phyloP scores from a whole-genome alignment of 2,113 vertebrate genomes.

The Orientallactaga bullata region DNA sequence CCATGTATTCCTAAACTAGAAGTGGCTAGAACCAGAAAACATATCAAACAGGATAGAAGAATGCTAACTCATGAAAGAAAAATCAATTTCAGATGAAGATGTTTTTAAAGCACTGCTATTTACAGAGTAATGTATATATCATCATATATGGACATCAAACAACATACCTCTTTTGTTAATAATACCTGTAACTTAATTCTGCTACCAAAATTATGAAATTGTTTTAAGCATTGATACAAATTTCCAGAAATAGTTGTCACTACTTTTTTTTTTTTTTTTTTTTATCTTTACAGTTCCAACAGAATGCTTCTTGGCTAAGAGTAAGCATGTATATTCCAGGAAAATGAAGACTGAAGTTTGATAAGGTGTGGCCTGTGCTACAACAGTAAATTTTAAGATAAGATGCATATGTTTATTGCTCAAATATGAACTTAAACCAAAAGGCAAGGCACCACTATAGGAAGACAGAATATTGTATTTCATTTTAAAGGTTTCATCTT shows the following conservation, averaged over 20 bases:
- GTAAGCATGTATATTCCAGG: background rate
- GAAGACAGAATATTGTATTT: background rate
- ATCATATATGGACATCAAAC: background rate
- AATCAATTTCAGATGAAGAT: background rate
- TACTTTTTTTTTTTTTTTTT: too few relatives aligned
- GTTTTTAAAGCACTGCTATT: background rate
- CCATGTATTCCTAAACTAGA: background rate
- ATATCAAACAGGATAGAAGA: slow-evolving; percentile 43
- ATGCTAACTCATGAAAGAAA: slow-evolving; percentile 32
- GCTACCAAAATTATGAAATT: background rate
- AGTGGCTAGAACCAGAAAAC: background rate
- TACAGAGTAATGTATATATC: background rate
- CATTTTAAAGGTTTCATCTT: background rate
- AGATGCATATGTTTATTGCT: background rate
- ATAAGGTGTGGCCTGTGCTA: slow-evolving; percentile 26
- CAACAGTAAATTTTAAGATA: slow-evolving; percentile 61
- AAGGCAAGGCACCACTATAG: background rate
- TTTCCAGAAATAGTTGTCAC: background rate
- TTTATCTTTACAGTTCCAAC: background rate
- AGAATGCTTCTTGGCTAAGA: background rate
- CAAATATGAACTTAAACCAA: background rate
- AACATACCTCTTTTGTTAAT: background rate
- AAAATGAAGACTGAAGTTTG: slow-evolving; percentile 45
- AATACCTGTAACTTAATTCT: background rate
- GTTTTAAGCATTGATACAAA: slow-evolving; percentile 42